These are phyloP conservation scores for Trichopria drosophilae DNA, from an alignment of 2,888 invertebrate genomes.

Conservation along the genomic window DNA sequence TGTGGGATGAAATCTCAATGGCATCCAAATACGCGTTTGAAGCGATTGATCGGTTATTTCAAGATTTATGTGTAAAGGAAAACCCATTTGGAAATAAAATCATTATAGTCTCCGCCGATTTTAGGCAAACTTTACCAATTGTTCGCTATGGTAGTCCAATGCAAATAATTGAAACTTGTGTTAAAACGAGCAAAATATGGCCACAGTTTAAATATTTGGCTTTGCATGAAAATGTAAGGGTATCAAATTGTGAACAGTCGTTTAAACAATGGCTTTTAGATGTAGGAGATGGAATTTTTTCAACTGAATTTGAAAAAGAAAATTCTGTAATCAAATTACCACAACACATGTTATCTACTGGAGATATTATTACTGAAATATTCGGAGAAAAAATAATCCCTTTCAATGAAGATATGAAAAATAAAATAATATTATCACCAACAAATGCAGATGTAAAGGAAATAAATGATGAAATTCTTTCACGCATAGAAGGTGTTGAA, in stretches of 20 bases:
- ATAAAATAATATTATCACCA: too few relatives aligned
- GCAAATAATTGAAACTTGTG: conserved; percentile 7
- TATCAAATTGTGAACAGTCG: not conserved
- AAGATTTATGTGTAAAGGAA: conserved; percentile 17
- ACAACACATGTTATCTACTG: conserved; percentile 1
- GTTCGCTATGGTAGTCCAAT: conserved; percentile 5
- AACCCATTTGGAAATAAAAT: conserved; percentile 1
- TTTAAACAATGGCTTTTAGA: conserved; percentile 13
- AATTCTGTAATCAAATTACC: not conserved
- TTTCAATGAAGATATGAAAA: too few relatives aligned
- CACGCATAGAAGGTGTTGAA: conserved; percentile 7
- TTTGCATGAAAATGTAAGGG: conserved; percentile 1
- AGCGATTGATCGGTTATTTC: conserved; percentile 18
- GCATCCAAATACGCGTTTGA: conserved; percentile 21
- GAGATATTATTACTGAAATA: not conserved
- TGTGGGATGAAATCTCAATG: conserved; percentile 33
- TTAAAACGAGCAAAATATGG: conserved; percentile 26
- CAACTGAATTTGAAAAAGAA: not conserved
- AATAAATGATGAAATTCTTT: conserved; percentile 7
- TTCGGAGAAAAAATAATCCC: not conserved
- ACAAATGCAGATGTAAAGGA: conserved; percentile 17
- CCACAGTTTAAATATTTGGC: conserved; percentile 16
- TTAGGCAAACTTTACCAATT: conserved; percentile 13
- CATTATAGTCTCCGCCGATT: conserved; percentile 5
- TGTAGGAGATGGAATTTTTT: conserved; percentile 5